A percentile compares a stretch with the other conserved stretches of the same genome.
These are phyloP conservation scores for Papilio helenus DNA, from an alignment of 1,140 invertebrate genomes.

Conservation along the genomic window DNA sequence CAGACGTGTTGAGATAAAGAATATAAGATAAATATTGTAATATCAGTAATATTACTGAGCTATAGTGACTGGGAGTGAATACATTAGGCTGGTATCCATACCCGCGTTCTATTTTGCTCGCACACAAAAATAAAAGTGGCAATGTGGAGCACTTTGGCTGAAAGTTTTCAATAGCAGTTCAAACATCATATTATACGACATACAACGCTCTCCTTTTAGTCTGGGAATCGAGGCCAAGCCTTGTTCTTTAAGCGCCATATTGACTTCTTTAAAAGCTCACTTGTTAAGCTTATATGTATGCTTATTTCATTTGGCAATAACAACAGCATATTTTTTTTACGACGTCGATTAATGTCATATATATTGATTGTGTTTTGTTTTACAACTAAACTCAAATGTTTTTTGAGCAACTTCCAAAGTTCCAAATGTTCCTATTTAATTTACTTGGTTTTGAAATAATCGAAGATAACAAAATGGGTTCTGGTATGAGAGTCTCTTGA, in stretches of 20 bases:
- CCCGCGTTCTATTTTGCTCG: constrained; percentile 16
- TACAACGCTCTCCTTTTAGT: constrained; percentile 75
- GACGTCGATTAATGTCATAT: too few relatives aligned
- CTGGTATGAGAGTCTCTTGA: not conserved
- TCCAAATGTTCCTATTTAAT: too few relatives aligned
- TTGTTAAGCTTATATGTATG: not conserved
- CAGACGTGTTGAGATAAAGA: not conserved
- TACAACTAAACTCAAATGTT: too few relatives aligned
- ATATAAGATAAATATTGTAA: constrained; percentile 5
- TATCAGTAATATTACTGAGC: not conserved
- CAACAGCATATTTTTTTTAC: too few relatives aligned
- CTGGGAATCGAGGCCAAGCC: constrained; percentile 50
- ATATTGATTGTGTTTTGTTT: too few relatives aligned
- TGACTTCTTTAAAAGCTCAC: constrained; percentile 33
- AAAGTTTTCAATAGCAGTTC: constrained; percentile 80
- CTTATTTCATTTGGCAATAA: not conserved
- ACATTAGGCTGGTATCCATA: constrained; percentile 15
- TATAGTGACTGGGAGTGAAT: not conserved
- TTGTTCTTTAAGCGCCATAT: constrained; percentile 42
- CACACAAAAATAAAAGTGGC: constrained; percentile 23
- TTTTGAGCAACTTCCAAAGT: too few relatives aligned
- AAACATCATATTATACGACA: constrained; percentile 77
- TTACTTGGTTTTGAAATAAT: too few relatives aligned
- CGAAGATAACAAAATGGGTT: too few relatives aligned
- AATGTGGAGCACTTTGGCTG: constrained; percentile 39